Evolutionary conservation across 2,113 vertebrate genomes (phyloP), one percentile per base, ranked within the genome.

Genomic region (Phrynosoma blainvillii): DNA sequence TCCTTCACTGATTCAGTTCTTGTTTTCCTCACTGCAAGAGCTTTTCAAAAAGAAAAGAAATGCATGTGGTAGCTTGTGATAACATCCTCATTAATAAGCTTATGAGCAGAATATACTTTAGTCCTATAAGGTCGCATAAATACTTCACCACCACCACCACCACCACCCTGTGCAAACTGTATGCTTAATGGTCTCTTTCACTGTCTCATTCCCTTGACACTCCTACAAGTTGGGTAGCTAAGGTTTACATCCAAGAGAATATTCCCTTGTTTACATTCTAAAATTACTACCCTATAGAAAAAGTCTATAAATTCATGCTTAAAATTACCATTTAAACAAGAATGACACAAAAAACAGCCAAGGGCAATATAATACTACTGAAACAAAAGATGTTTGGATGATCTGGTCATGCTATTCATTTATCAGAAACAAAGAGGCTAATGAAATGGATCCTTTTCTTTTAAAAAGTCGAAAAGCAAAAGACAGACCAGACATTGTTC

Each of bases 361-460:
- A 47, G 82, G 77, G n/a, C 27, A 76, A 77, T 25, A 82, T 75
- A 84, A 73, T 21, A 47, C 88, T 75, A 25, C 83, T 89, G 85
- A 86, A 85, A 93, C 85, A 82, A 85, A 87, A 18, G 79, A 89
- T 81, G 73, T 68, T 36, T n/a, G 47, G 75, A 75, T 32, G 73
- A 89, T 82, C 84, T 76, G 84, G 73, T 70, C 71, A 77, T 84
- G 79, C 68, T 87, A 83, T 85, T 84, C 85, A 56, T 87, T 84
- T 84, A 85, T 87, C 85, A 85, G 92, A 96, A 94, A 96, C 94
- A 95, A 96, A 95, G 93, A 87, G 89, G 82, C 84, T 86, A 76
- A 84, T 89, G 94, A 95, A 95, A 96, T 54, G 68, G 0, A 91
- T 88, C 47, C 27, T 77, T 92, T 84, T 87, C 25, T 23, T 71